Evolutionary conservation across 2,888 invertebrate species (phyloP), one percentile per base, ranked within the genome.

Genomic region (Nymphalis c-album): DNA sequence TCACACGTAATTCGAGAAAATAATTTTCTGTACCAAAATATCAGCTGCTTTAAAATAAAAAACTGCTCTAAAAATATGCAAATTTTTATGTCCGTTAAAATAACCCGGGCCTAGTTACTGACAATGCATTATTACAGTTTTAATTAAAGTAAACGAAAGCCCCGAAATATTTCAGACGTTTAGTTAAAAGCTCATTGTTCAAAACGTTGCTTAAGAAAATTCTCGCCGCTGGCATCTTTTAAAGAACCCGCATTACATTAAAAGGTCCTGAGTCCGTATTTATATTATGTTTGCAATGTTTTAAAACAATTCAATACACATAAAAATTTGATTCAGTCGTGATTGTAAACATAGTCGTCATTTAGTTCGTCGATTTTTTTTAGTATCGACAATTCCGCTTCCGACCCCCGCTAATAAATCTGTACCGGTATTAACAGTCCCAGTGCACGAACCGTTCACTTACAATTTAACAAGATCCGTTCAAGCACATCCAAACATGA

Each of bases 371-470:
- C 55, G 59, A 18, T 69, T 71, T 59, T 71, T 63, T 67, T 71
- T 69, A 66, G 57, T 57, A 55, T 53, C 51, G 58, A 7, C 26
- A 55, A 59, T 64, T 59, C 61, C 63, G 64, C 60, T 55, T 50
- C 60, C 63, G 63, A 63, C 62, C 66, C 65, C 60, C 60, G 63
- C 62, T 64, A 74, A 71, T 74, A 72, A 71, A 74, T 73, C 67
- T 50, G 58, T 51, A 64, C 65, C 67, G 66, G 60, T 64, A 67
- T 64, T 71, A 74, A 74, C 72, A 64, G 58, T 60, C 66, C 22
- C 63, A 57, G 62, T 47, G 35, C 72, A 69, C 72, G 71, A 61
- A 71, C 62, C 58, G 70, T 69, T 71, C 60, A 57, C 51, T 60
- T 57, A 47, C 45, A 40, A 57, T 40, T 35, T 35, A 57, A 18